Evolutionary conservation across 2,888 invertebrate species (phyloP).

Genomic region (Drosophila infuscata): DNA sequence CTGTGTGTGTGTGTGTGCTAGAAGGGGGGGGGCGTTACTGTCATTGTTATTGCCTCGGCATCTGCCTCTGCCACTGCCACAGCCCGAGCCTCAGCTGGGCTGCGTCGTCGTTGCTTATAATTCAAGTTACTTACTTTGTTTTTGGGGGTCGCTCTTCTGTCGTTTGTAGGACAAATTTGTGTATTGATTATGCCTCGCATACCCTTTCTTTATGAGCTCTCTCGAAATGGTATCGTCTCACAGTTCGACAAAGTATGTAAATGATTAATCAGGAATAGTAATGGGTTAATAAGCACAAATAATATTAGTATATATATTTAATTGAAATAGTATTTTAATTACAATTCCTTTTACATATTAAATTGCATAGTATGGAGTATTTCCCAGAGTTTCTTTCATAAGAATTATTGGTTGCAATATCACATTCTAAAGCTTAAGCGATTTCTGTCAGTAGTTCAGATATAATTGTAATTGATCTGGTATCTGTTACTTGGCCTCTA

Average conservation of each 20-base stretch:
- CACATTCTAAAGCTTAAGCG: not conserved
- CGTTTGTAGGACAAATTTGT: constrained; percentile 82
- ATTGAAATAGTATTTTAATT: not conserved
- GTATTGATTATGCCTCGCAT: constrained; percentile 76
- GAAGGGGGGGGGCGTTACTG: constrained; percentile 69
- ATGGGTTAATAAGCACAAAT: not conserved
- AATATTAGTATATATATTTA: not conserved
- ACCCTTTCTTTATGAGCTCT: constrained; percentile 15
- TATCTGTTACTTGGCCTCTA: not conserved
- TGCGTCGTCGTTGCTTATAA: constrained; percentile 30
- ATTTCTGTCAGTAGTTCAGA: not conserved
- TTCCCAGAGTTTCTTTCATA: not conserved
- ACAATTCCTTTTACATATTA: not conserved
- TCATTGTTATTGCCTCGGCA: constrained; percentile 71
- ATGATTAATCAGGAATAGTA: not conserved
- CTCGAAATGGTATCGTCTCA: not conserved
- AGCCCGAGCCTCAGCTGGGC: constrained; percentile 4
- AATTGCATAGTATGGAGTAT: not conserved
- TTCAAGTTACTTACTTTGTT: constrained; percentile 52
- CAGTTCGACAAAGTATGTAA: not conserved
- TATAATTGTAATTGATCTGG: not conserved
- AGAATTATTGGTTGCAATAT: not conserved
- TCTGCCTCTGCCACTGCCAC: constrained; percentile 11
- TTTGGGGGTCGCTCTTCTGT: constrained; percentile 68
- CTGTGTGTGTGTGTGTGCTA: constrained; percentile 24